phyloP scores from a whole-genome alignment of 1,140 invertebrate species.

The Magallana gigas region DNA sequence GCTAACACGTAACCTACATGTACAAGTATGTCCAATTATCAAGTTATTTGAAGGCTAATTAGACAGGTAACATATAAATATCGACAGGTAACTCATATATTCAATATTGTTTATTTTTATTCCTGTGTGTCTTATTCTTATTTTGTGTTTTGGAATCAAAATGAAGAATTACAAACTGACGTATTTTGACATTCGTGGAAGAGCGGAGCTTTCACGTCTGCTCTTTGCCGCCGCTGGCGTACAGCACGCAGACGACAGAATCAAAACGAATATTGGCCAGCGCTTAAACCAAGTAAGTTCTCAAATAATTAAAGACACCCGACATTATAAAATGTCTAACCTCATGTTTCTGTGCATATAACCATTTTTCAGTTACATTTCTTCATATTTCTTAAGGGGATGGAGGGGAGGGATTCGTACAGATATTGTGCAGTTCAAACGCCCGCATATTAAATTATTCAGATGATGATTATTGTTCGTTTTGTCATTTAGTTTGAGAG shows the following conservation, averaged over 20 bases:
- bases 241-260: slow-evolving; percentile 71
- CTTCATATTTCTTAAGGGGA: too few species aligned
- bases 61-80: neutral
- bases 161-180: slow-evolving; percentile 70
- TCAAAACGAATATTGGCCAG: slow-evolving; percentile 69
- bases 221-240: slow-evolving; percentile 68
- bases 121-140: neutral
- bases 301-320: neutral
- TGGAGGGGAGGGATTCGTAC: too few species aligned
- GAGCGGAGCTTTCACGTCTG: slow-evolving; percentile 70
- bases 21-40: too few species aligned
- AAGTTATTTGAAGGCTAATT: too few species aligned
- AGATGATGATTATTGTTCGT: too few species aligned
- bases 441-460: too few species aligned
- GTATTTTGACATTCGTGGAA: slow-evolving; percentile 72
- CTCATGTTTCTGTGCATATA: too few species aligned
- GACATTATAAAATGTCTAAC: neutral
- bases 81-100: neutral
- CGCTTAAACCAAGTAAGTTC: slow-evolving; percentile 66
- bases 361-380: too few species aligned
- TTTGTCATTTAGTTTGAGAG: too few species aligned
- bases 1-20: too few species aligned
- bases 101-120: too few species aligned
- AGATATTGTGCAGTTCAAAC: too few species aligned
- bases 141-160: neutral